phyloP scores from a whole-genome alignment of 2,888 invertebrate species.

The Lasioglossum malachurum region DNA sequence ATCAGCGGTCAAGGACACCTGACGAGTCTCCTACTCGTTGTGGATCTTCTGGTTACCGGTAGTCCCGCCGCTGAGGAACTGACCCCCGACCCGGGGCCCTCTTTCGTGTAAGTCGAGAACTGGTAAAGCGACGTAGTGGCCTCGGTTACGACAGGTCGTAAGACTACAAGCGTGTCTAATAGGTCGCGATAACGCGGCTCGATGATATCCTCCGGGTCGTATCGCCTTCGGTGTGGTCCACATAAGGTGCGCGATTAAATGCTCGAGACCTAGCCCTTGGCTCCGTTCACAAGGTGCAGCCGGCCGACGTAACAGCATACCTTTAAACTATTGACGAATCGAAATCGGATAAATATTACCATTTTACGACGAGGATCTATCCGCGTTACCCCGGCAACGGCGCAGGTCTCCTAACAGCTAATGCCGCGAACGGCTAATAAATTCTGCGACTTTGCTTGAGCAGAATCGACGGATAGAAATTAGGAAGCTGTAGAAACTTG shows the following conservation, averaged over 20 bases:
- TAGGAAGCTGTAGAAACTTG: background rate
- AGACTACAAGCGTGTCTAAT: slow-evolving; percentile 79
- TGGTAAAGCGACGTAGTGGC: slow-evolving; percentile 73
- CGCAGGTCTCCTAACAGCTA: background rate
- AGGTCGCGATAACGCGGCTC: slow-evolving; percentile 79
- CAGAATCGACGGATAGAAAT: background rate
- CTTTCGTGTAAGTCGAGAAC: slow-evolving; percentile 71
- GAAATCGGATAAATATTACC: slow-evolving; percentile 11
- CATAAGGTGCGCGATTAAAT: slow-evolving; percentile 75
- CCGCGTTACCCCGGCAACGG: background rate
- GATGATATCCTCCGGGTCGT: slow-evolving; percentile 77
- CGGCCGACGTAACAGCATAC: background rate
- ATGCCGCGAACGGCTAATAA: background rate
- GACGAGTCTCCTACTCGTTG: slow-evolving; percentile 46
- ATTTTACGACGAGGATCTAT: background rate
- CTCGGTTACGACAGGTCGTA: slow-evolving; percentile 77
- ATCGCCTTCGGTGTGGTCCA: slow-evolving; percentile 79
- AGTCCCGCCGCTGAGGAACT: slow-evolving; percentile 49
- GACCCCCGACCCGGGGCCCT: slow-evolving; percentile 58
- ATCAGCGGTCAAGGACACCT: slow-evolving; percentile 72
- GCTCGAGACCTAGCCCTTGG: slow-evolving; percentile 37
- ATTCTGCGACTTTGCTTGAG: background rate
- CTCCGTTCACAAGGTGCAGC: slow-evolving; percentile 32
- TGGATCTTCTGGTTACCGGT: slow-evolving; percentile 42
- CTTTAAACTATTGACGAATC: background rate